Base-by-base conservation (phyloP, 37 sponge, comb jelly and placozoan genomes). In the Chondrilla cf. caribensis region DNA sequence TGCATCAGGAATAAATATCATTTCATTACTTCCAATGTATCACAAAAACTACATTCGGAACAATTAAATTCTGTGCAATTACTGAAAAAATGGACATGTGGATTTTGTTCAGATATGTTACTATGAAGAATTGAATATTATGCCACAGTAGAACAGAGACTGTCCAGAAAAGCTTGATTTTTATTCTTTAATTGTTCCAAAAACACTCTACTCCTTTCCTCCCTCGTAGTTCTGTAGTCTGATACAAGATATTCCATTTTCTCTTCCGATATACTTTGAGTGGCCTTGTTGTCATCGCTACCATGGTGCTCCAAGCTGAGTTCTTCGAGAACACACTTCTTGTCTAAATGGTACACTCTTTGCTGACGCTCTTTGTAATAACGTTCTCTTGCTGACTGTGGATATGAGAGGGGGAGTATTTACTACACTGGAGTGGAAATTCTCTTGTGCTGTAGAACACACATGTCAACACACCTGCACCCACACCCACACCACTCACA, bases 191-290 rank as follows among this genome's bases (percentile, higher is more conserved):
- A 38, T 43, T 35, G 24, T 15, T 87, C 82, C 22, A 91, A 2
- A 58, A 91, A 91, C 21, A 0, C 15, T 14, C 80, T 51, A 39
- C 71, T 25, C 65, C 92, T 81, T 54, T 77, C 28, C 78, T 81
- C 43, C 71, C 92, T 81, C 9, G 44, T 38, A 41, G 59, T 38
- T 38, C 82, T 81, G 84, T 91, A 87, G 17, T 78, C 78, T 24
- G 24, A 38, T 22, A 87, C 75, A 5, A 38, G 11, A 24, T 36
- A 24, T 11, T 87, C 82, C 38, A 91, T 2, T 8, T 79, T 15
- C 22, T 38, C 71, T 29, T 36, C 38, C 7, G 39, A 37, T 18
- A 37, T n/a, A 2, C 22, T n/a, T 38, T 38, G 81, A 14, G 22
- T 80, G 0, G 9, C 47, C 41, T 2, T 11, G 9, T 32, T 64